phyloP scores from a whole-genome alignment of 2,113 vertebrate genomes.

The Ceyx margarethae region DNA sequence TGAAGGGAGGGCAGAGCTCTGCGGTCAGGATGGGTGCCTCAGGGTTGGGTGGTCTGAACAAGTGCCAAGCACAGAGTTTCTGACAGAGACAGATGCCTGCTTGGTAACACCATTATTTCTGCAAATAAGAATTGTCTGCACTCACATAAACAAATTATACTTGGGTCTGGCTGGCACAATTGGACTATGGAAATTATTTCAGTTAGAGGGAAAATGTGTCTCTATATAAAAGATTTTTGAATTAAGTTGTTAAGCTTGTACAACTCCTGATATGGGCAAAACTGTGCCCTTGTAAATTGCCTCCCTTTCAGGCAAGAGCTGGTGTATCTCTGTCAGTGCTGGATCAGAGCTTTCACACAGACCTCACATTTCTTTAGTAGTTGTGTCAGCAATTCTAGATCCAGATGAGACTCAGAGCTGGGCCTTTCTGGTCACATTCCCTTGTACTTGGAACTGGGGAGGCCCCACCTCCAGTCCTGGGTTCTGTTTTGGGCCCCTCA shows the following conservation, averaged over 20 bases:
- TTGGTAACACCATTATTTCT: slow-evolving; percentile 3
- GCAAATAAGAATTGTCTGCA: neutral
- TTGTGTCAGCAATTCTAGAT: neutral
- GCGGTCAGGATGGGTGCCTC: neutral
- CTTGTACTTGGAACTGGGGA: neutral
- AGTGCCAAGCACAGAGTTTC: neutral
- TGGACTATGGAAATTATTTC: neutral
- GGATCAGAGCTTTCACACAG: neutral
- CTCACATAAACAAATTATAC: slow-evolving; percentile 11
- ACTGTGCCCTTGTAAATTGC: neutral
- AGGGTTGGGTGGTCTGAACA: slow-evolving; percentile 27
- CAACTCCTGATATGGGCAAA: slow-evolving; percentile 31
- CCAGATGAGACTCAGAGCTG: neutral
- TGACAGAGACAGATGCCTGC: neutral
- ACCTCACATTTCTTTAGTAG: neutral
- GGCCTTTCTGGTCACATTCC: neutral
- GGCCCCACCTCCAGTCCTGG: neutral
- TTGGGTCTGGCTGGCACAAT: neutral
- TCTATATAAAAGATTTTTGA: neutral
- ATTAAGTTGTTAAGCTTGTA: neutral
- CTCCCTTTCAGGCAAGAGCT: neutral
- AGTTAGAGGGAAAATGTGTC: neutral
- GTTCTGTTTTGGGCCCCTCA: neutral
- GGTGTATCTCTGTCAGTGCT: neutral
- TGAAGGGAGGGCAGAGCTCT: neutral